phyloP scores from a whole-genome alignment of 2,888 invertebrate genomes.

The Apamea crenata region DNA sequence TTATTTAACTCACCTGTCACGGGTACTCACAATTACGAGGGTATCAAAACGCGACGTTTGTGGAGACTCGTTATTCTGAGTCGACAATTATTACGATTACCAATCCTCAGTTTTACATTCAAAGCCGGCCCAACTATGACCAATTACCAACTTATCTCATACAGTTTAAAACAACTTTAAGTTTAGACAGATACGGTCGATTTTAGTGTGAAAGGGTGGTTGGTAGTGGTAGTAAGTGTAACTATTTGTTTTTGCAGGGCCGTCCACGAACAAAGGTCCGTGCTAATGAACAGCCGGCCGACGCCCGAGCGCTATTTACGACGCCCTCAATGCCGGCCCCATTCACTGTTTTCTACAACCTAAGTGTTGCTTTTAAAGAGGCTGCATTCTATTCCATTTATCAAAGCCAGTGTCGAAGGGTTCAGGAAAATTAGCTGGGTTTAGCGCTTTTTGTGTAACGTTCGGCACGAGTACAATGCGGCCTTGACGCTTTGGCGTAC shows the following conservation, averaged over 20 bases:
- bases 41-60: conserved; percentile 42
- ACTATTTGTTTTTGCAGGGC: conserved; percentile 70
- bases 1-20: conserved; percentile 1
- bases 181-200: not conserved
- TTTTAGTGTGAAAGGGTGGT: conserved; percentile 13
- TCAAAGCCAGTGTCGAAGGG: conserved; percentile 68
- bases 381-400: conserved; percentile 68
- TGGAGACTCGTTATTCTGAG: conserved; percentile 57
- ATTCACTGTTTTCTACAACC: conserved; percentile 69
- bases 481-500: not conserved
- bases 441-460: conserved; percentile 48
- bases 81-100: conserved; percentile 70
- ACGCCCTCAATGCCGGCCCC: conserved; percentile 68
- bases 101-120: conserved; percentile 66
- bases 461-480: conserved; percentile 1
- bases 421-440: conserved; percentile 63
- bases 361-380: conserved; percentile 74
- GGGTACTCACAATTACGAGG: conserved; percentile 33
- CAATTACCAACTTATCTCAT: conserved; percentile 32
- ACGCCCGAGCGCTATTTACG: conserved; percentile 67
- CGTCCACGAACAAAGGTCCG: conserved; percentile 71
- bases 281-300: conserved; percentile 72
- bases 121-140: conserved; percentile 53
- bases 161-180: conserved; percentile 8
- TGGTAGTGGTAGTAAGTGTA: conserved; percentile 36